A percentile compares a stretch with the other conserved stretches of the same genome.
Evolutionary conservation across 35 echinoderm and acorn worm genomes (phyloP).

Genomic region (Ophiothrix spiculata): DNA sequence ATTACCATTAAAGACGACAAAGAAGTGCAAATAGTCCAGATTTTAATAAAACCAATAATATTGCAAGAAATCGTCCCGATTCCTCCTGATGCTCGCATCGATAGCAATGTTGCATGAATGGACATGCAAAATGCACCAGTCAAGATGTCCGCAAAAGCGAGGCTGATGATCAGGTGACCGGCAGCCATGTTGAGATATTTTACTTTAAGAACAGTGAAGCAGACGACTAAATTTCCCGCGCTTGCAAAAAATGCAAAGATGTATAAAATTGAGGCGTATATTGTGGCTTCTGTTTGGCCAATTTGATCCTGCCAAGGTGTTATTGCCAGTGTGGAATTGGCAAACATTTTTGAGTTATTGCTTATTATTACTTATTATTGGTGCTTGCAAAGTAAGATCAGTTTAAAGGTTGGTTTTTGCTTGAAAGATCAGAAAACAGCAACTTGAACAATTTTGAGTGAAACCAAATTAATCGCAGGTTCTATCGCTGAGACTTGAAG

Average conservation of each 20-base stretch:
- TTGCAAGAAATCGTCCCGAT: not conserved
- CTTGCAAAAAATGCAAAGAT: not conserved
- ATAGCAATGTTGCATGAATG: not conserved
- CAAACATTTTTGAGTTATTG: too few species aligned
- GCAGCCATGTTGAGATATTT: not conserved
- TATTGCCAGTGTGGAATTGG: not conserved
- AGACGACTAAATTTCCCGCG: not conserved
- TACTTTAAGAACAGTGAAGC: not conserved
- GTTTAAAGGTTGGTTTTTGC: too few species aligned
- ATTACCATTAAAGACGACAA: conserved; percentile 7
- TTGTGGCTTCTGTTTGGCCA: not conserved
- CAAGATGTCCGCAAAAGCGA: not conserved
- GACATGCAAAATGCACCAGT: not conserved
- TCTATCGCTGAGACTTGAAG: too few species aligned
- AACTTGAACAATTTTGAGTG: too few species aligned
- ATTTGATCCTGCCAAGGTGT: not conserved
- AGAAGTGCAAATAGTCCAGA: not conserved
- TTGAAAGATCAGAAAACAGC: too few species aligned
- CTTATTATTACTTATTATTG: too few species aligned
- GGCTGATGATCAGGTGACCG: not conserved
- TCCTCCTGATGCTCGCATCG: not conserved
- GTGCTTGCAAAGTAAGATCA: too few species aligned
- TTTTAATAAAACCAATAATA: not conserved
- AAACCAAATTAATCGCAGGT: too few species aligned
- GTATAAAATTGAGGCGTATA: not conserved